Base-by-base conservation (phyloP, 2,888 invertebrate genomes). In the Ryuthela nishihirai region DNA sequence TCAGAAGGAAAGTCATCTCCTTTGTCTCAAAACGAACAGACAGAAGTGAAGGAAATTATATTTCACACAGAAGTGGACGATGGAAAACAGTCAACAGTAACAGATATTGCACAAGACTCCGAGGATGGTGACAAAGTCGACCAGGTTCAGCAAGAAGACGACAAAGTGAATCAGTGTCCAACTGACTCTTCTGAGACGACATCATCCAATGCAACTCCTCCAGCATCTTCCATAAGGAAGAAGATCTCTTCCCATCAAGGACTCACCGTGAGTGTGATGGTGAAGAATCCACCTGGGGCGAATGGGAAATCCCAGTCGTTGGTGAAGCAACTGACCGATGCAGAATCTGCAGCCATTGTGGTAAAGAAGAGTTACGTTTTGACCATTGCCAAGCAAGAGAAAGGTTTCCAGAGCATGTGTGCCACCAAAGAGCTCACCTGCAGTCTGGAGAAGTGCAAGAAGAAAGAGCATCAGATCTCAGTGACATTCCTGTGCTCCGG, bases 401-500 rank as follows among this genome's bases (percentile, higher is more conserved):
- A 50, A 21, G 56, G 56, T 1, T 56, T 56, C 44, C 36, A 26
- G 15, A 50, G 50, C 15, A 26, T 56, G 17, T 56, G 41, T 23
- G 56, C 50, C 3, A 50, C 36, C 38, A 56, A 56, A 25, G 52
- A 50, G 20, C 39, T 44, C 3, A 47, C 47, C 21, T 6, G 7
- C 1, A n/a, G n/a, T n/a, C n/a, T n/a, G n/a, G n/a, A n/a, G n/a
- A n/a, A n/a, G n/a, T 35, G 20, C n/a, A 4, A 35, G 2, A 35
- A 38, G 15, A 38, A 35, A 5, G 49, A 49, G 18, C 50, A 50
- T 6, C 50, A 56, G 23, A 56, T 56, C 21, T 56, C 56, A 0
- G 56, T 56, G 42, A 56, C 56, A 10, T 56, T 56, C 24, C 26
- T 56, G 24, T 56, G 56, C 20, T 45, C 56, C 4, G 49, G 44